A percentile compares a stretch with the other conserved stretches of the same genome.
These are phyloP conservation scores for Yoshiicerus persimilis DNA, from an alignment of 1,140 invertebrate genomes.

Conservation along the genomic window DNA sequence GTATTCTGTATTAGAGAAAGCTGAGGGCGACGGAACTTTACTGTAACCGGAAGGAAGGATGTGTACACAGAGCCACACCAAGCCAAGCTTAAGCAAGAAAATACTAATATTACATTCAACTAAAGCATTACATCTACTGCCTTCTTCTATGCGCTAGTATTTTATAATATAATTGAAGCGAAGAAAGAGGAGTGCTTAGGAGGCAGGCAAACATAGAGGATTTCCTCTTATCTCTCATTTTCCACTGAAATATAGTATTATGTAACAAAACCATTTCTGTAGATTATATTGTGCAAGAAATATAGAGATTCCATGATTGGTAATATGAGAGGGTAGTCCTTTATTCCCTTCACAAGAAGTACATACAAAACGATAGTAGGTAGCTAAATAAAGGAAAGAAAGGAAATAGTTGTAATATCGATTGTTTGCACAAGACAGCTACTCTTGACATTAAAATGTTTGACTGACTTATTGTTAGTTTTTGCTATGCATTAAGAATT, in stretches of 20 bases:
- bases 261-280: background rate
- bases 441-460: background rate
- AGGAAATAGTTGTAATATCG: background rate
- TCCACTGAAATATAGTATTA: background rate
- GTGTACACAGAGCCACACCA: background rate
- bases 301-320: too few species aligned
- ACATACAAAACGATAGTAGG: background rate
- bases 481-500: background rate
- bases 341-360: background rate
- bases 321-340: too few species aligned
- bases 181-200: too few species aligned
- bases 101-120: too few species aligned
- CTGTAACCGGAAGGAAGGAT: background rate
- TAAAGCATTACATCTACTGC: too few species aligned
- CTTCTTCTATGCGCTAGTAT: too few species aligned
- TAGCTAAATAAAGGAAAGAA: background rate
- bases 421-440: background rate
- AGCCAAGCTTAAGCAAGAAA: background rate
- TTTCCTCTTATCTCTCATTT: background rate
- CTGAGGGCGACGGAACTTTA: background rate
- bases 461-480: background rate
- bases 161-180: too few species aligned
- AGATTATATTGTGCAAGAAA: background rate
- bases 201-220: background rate
- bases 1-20: too few species aligned